Conservation (phyloP, 2,888 invertebrate genomes). For the Camponotus fellah region DNA sequence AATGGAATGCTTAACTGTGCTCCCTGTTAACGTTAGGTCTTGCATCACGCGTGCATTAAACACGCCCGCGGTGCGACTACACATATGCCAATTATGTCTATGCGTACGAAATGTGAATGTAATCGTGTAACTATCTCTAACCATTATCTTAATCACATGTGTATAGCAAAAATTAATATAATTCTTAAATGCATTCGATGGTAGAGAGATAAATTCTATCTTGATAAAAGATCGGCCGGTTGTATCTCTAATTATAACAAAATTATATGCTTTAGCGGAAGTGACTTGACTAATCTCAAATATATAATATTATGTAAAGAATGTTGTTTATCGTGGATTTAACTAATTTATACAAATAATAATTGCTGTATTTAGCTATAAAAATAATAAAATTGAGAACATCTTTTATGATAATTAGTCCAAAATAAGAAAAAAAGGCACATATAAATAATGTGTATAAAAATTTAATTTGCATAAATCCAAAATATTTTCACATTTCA, state of each 20-base stretch:
- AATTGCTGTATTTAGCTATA: neutral
- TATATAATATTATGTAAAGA: neutral
- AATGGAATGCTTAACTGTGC: conserved; percentile 26
- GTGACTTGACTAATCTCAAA: neutral
- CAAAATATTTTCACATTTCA: too few species aligned
- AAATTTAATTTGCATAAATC: conserved; percentile 7
- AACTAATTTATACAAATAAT: neutral
- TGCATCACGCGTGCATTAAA: conserved; percentile 28
- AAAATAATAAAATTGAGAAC: neutral
- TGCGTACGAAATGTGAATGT: neutral
- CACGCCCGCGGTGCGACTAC: neutral
- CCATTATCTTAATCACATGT: neutral
- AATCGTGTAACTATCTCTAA: neutral
- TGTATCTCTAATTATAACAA: neutral
- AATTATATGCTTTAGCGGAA: neutral
- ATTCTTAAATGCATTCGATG: neutral
- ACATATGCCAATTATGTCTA: conserved; percentile 1
- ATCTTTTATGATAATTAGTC: neutral
- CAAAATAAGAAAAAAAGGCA: neutral
- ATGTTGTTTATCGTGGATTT: neutral
- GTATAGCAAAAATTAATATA: neutral
- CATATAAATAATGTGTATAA: neutral
- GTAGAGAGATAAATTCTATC: neutral
- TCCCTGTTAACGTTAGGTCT: neutral
- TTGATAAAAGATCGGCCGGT: neutral